These are phyloP conservation scores for Scaptomyza cyrtandrae DNA, from an alignment of 2,888 invertebrate species.

Conservation along the genomic window DNA sequence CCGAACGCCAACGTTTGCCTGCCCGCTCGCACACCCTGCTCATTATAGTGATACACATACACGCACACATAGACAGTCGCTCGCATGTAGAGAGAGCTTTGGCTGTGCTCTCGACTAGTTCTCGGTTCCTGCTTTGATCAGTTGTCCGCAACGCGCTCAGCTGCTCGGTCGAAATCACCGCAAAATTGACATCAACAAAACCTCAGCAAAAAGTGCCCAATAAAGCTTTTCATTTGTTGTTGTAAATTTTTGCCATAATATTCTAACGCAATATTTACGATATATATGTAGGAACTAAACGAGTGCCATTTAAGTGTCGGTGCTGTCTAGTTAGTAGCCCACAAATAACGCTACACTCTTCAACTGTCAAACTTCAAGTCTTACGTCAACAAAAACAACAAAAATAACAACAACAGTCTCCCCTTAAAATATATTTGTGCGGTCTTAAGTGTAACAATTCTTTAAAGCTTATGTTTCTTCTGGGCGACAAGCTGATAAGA, in stretches of 20 bases:
- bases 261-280: constrained; percentile 37
- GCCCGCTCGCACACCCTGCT: constrained; percentile 9
- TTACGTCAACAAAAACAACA: constrained; percentile 51
- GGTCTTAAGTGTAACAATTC: constrained; percentile 37
- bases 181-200: constrained; percentile 75
- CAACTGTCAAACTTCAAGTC: constrained; percentile 42
- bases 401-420: constrained; percentile 13
- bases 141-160: constrained; percentile 73
- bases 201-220: constrained; percentile 28
- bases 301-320: constrained; percentile 52
- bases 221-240: constrained; percentile 60
- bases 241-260: constrained; percentile 73
- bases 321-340: constrained; percentile 22
- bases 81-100: constrained; percentile 49
- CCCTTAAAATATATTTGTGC: constrained; percentile 9
- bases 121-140: constrained; percentile 59
- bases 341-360: constrained; percentile 12
- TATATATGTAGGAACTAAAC: constrained; percentile 26
- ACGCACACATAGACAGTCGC: constrained; percentile 5
- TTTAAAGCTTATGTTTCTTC: constrained; percentile 40
- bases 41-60: not conserved
- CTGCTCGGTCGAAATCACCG: constrained; percentile 66
- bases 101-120: constrained; percentile 38
- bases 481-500: constrained; percentile 65
- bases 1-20: constrained; percentile 11